These are phyloP conservation scores for Psophia crepitans DNA, from an alignment of 2,113 vertebrate species.

Conservation along the genomic window DNA sequence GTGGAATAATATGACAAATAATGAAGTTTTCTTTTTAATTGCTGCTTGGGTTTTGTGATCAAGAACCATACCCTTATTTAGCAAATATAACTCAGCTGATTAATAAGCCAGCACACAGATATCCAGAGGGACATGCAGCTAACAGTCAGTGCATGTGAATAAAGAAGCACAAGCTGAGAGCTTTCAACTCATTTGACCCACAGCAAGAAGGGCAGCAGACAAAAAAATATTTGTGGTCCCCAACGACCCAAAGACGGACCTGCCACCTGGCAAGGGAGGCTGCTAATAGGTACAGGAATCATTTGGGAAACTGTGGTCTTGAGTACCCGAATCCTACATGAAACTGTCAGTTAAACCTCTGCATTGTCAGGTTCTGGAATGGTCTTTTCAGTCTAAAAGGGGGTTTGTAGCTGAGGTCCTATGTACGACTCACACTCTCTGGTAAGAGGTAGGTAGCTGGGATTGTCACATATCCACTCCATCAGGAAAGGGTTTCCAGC, in stretches of 20 bases:
- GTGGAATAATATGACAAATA: background rate
- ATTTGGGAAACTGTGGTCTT: background rate
- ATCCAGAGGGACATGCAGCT: background rate
- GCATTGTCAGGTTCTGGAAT: background rate
- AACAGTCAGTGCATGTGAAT: background rate
- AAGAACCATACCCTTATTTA: background rate
- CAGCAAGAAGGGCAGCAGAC: background rate
- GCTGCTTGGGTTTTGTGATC: background rate
- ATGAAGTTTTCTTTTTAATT: background rate
- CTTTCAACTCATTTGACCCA: background rate
- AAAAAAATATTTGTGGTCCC: background rate
- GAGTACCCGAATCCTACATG: background rate
- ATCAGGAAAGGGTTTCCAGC: background rate
- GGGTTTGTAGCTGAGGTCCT: background rate
- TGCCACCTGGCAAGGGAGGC: background rate
- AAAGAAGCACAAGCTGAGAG: background rate
- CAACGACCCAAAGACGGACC: background rate
- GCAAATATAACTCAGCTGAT: background rate
- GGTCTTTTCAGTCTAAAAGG: background rate
- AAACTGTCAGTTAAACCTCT: background rate
- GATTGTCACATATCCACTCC: background rate
- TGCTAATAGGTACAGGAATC: background rate
- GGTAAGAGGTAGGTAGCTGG: background rate
- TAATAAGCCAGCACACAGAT: background rate
- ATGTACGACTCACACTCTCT: rapidly evolving